Base-by-base conservation (phyloP, 2,113 vertebrate species). In the Passer domesticus region DNA sequence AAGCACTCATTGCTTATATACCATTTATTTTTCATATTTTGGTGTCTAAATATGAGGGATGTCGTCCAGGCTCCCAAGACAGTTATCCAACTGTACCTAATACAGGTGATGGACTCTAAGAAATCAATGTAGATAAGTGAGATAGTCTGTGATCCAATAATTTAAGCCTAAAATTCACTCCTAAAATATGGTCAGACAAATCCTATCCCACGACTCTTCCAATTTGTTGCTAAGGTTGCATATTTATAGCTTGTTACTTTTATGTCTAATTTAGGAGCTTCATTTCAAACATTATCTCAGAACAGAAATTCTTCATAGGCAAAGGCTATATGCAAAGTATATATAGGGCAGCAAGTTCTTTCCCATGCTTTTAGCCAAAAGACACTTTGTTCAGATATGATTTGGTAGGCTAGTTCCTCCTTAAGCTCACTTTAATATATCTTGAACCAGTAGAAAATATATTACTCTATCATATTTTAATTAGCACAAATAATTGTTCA, bases 401-500 rank as follows among this genome's bases (percentile, higher is more conserved):
- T 52, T 95, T 94, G 72, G 69, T 69, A 92, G 35, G n/a, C 27
- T 87, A 82, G 77, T 63, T 81, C 81, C 33, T 70, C 87, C 2
- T 0, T 56, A 94, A 93, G 27, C 68, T 89, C 78, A 80, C 56
- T 96, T 88, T 86, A 95, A 91, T 44, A 58, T 28, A 69, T 70
- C 33, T 50, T 93, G 77, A 96, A 93, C 59, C 20, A 69, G 35
- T 88, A 44, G 28, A 94, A 90, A 75, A 72, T 63, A 59, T 41
- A 97, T 93, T 95, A 67, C 37, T 50, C 23, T 86, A 94, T 97
- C 90, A 44, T 96, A 83, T 95, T 97, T 97, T 95, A 92, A 90
- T 66, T 91, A 94, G 41, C n/a, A 50, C 43, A 94, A 96, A 94
- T 83, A 73, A 68, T 89, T 85, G 47, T 73, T 83, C 69, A 74